A percentile compares a stretch with the other conserved stretches of the same genome.
These are phyloP conservation scores for Neosilurus mollespiculum DNA, from an alignment of 2,797 vertebrate species.

Conservation along the genomic window DNA sequence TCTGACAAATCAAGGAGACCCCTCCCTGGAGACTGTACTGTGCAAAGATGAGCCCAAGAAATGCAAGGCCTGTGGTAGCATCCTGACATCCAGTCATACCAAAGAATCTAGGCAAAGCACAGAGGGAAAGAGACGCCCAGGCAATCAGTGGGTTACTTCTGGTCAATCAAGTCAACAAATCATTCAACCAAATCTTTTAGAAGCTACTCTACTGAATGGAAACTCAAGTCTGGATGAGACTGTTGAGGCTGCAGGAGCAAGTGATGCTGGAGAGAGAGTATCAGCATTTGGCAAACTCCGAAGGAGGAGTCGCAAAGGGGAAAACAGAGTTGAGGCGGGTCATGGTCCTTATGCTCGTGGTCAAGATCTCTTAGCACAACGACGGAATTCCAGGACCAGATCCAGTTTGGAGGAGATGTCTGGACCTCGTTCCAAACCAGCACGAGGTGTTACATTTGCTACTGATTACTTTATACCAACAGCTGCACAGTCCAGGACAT, in stretches of 20 bases:
- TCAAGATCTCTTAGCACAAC: conserved; percentile 70
- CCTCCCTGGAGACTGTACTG: conserved; percentile 53
- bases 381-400: conserved; percentile 74
- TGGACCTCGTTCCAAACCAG: conserved; percentile 33
- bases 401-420: conserved; percentile 55
- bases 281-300: conserved; percentile 77
- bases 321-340: conserved; percentile 70
- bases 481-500: conserved; percentile 51
- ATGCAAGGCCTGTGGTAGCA: conserved; percentile 81
- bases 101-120: conserved; percentile 33
- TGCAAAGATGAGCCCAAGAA: conserved; percentile 73
- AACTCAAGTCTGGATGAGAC: conserved; percentile 71
- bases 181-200: conserved; percentile 60
- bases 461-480: conserved; percentile 59
- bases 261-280: conserved; percentile 59
- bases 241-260: conserved; percentile 60
- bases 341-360: conserved; percentile 71
- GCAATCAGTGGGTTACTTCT: conserved; percentile 69
- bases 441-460: conserved; percentile 63
- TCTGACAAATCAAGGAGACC: conserved; percentile 58
- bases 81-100: conserved; percentile 66
- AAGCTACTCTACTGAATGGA: conserved; percentile 65
- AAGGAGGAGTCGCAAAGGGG: conserved; percentile 75
- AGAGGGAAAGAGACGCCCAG: conserved; percentile 60
- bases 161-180: conserved; percentile 67